Base-by-base conservation (phyloP, 2,797 vertebrate genomes). In the Phrynocephalus vlangalii region DNA sequence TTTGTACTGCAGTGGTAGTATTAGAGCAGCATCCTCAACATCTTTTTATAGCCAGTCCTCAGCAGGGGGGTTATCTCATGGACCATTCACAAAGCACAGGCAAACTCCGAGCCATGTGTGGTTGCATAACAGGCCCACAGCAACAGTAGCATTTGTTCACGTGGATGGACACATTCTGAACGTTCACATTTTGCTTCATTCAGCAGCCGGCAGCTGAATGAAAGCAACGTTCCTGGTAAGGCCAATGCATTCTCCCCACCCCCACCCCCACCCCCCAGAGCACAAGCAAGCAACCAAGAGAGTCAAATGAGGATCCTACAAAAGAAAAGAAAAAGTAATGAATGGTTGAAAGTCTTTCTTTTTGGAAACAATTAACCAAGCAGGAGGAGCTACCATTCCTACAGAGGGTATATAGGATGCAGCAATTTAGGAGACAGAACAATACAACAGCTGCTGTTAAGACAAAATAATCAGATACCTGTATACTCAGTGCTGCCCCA, bases 21-120 rank as follows among this genome's bases (percentile, higher is more conserved):
- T 87, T 85, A 90, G 91, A 92, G 89, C 90, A 82, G 68, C 68
- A 76, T 91, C 91, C 68, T 77, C 48, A 82, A 52, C 88, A 85
- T 28, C 82, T 91, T 90, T 89, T 91, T 89, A 85, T 0, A 90
- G 90, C 70, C 68, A 8, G 9, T 72, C 68, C 28, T 56, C 82
- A 56, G 82, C 48, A 22, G 48, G 89, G 68, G 70, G 79, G 91
- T 88, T 90, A 90, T 90, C 86, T 91, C 71, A 2, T 76, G 79
- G 33, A 72, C 0, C 89, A 92, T 94, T 94, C 91, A 94, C 75
- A 94, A 91, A 93, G 85, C 70, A 83, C 90, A 68, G 28, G 30
- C 33, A 80, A 70, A 73, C 79, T 63, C 60, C 71, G 38, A 89
- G 66, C 78, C 44, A 70, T 48, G 38, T 87, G 82, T 63, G 68